A percentile compares a stretch with the other conserved stretches of the same genome.
Conservation (phyloP, 1,140 invertebrate genomes). For the Sipha flava region DNA sequence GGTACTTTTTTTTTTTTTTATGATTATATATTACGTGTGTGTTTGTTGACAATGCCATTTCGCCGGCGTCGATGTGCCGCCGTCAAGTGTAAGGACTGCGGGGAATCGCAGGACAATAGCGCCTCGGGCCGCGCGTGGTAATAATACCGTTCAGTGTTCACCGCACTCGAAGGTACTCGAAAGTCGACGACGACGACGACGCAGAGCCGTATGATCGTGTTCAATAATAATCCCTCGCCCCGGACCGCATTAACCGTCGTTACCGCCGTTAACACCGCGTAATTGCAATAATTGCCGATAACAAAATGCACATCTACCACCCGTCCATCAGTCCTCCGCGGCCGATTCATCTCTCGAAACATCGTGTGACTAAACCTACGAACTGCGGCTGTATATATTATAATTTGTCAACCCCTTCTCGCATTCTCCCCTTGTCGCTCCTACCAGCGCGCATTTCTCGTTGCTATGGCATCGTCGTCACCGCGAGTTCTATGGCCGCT, state of each 20-base stretch:
- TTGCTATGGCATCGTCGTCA: neutral
- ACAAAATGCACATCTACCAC: neutral
- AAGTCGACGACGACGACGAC: neutral
- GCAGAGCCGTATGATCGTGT: neutral
- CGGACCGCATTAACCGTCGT: too few species aligned
- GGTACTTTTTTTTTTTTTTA: too few species aligned
- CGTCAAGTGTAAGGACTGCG: neutral
- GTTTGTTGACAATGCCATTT: neutral
- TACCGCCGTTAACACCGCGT: neutral
- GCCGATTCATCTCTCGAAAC: too few species aligned
- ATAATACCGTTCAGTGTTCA: neutral
- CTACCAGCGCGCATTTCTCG: neutral
- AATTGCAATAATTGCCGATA: neutral
- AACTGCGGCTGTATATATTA: neutral
- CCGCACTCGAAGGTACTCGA: neutral
- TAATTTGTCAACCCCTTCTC: neutral
- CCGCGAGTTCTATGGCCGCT: neutral
- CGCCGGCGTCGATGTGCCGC: neutral
- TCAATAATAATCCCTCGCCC: neutral
- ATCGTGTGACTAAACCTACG: too few species aligned
- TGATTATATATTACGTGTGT: neutral
- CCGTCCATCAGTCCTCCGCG: too few species aligned
- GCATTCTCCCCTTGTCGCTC: too few species aligned
- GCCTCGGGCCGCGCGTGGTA: neutral
- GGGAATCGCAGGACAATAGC: neutral